A percentile compares a stretch with the other conserved stretches of the same genome.
Conservation (phyloP, 2,797 vertebrate species). For the Epinephelus malabaricus region DNA sequence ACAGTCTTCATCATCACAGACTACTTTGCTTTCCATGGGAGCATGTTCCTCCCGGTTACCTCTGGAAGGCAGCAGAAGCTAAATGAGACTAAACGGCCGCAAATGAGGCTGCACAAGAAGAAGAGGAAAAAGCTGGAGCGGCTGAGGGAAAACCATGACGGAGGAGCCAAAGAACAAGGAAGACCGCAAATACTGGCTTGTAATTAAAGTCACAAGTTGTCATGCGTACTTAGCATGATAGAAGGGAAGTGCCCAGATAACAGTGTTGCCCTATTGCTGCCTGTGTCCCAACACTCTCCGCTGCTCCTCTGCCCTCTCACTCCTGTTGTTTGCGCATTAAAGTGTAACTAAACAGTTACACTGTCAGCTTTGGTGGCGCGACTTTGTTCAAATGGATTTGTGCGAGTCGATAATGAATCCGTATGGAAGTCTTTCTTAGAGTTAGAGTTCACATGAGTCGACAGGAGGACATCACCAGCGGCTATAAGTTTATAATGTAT, state of each 20-base stretch:
- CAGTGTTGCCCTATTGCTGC: constrained; percentile 15
- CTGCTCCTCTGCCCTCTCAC: background rate
- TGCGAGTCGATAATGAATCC: background rate
- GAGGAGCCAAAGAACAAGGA: constrained; percentile 34
- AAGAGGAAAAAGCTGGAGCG: constrained; percentile 29
- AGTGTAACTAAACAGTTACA: constrained; percentile 35
- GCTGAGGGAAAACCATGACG: constrained; percentile 40
- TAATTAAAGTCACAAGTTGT: constrained; percentile 85
- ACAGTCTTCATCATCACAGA: background rate
- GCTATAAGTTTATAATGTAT: constrained; percentile 23
- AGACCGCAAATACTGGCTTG: constrained; percentile 27
- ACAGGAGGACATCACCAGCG: background rate
- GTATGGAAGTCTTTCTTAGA: background rate
- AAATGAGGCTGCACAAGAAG: constrained; percentile 22
- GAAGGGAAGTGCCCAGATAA: constrained; percentile 44
- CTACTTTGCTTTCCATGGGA: background rate
- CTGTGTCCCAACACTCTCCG: background rate
- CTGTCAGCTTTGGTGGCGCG: constrained; percentile 27
- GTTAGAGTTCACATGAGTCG: background rate
- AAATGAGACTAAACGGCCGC: constrained; percentile 12
- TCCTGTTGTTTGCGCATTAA: constrained; percentile 22
- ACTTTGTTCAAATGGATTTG: constrained; percentile 24
- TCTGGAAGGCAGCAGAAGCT: constrained; percentile 76
- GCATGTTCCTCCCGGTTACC: constrained; percentile 53
- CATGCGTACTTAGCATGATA: constrained; percentile 67